Evolutionary conservation across 2,797 vertebrate genomes (phyloP), one percentile per base, ranked within the genome.

Genomic region (Hippocampus kuda): DNA sequence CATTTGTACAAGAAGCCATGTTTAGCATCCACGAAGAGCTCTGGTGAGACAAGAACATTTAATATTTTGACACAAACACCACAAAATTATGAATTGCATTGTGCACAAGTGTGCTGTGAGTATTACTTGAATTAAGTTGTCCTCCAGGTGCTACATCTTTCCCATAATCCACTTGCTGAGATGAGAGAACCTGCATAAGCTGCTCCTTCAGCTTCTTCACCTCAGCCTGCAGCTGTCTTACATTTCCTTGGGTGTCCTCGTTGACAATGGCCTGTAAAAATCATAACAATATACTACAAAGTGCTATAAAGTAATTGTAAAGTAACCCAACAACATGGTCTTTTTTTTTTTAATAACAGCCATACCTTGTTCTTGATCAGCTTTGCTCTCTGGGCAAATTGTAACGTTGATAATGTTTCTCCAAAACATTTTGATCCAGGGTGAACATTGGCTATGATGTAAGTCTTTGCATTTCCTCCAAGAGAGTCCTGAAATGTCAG

Each of bases 331-430:
- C 7, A 68, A 34, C 0, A 10, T 16, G 51, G 0, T 34, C 27
- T 27, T 61, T 2, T 67, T n/a, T 66, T 65, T 22, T 48, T 48
- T 46, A 48, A 49, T 60, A 34, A 41, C 51, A 54, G 9, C 69
- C 2, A 66, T 71, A 97, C 97, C 94, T 96, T 98, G 79, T 99
- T 99, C 88, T 98, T 99, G 86, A 99, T 99, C 76, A 99, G 51
- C 72, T 99, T 99, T 57, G 97, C 97, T 84, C 96, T 92, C 81
- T 98, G 95, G 44, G 96, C 97, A 80, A 99, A 99, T 18, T 98
- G 96, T 75, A 99, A 88, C 0, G 95, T 99, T 67, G 97, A 99
- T 3, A 98, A 82, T 0, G 97, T 98, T 90, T 98, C 96, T 70
- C 95, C 96, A 81, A 98, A 99, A 82, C 94, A 98, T 76, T 89